Base-by-base conservation (phyloP, 2,113 vertebrate species). In the Elephas maximus region DNA sequence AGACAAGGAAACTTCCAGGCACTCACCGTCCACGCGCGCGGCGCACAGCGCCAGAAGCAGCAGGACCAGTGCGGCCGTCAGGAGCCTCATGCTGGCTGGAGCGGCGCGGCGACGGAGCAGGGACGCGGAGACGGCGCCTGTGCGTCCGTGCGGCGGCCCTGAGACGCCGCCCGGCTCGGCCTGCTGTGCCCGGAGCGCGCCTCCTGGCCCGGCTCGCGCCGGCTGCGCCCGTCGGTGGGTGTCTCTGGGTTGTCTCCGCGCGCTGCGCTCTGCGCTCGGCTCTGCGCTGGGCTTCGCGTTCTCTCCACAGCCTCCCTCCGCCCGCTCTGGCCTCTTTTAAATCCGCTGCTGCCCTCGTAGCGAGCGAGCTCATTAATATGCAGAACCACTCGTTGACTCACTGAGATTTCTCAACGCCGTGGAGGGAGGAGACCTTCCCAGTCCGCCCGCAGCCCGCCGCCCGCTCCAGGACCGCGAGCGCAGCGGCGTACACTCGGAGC, bases 311-410 rank as follows among this genome's bases (percentile, higher is more conserved):
- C 97, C 93, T 97, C 69, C 96, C 98, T 97, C 94, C 95, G 90
- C 98, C 97, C 78, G 92, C 90, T 96, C 97, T 60, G 97, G 97
- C 98, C 99, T 98, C 99, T 99, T 99, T 99, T 99, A 99, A 99
- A 99, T 99, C 98, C 95, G 97, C 92, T 98, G 98, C 99, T 98
- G 99, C 98, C 98, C 98, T 97, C 62, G 92, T 98, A 48, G 90
- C 96, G 95, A 96, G 93, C 93, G 96, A 96, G 97, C 99, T 99
- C 99, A 99, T 99, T 99, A 99, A 99, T 99, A 99, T 99, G 99
- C 99, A 99, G 93, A 98, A 98, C 99, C 97, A 99, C 98, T 98
- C 98, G 98, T 98, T 99, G 99, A 99, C 99, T 99, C 99, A 99
- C 98, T 98, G 97, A 98, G 98, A 98, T 99, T 98, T 99, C 98